Conservation (phyloP, 30 jellyfish, hydroid and myxozoan species). For the Aurelia sp. region DNA sequence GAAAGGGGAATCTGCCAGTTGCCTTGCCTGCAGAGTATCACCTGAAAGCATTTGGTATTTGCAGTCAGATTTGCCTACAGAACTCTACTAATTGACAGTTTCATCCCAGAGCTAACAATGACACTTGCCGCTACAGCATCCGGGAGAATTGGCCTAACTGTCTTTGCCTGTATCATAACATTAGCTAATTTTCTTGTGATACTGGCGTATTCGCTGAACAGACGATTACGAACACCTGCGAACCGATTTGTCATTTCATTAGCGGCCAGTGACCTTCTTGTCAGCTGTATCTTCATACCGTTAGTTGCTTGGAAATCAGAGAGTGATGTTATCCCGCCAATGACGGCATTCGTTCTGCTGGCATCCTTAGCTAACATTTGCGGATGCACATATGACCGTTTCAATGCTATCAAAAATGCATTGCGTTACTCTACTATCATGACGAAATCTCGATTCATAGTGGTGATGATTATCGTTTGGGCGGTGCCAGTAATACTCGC, state of each 20-base stretch:
- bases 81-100: too few relatives aligned
- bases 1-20: too few relatives aligned
- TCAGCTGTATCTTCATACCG: slow-evolving; percentile 45
- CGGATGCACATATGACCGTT: slow-evolving; percentile 78
- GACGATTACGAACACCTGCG: slow-evolving; percentile 38
- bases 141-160: slow-evolving; percentile 45
- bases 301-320: slow-evolving; percentile 25
- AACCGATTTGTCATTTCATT: slow-evolving; percentile 57
- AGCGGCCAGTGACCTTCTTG: slow-evolving; percentile 49
- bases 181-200: slow-evolving; percentile 37
- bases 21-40: too few relatives aligned
- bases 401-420: slow-evolving; percentile 71
- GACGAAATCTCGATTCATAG: slow-evolving; percentile 49
- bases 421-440: slow-evolving; percentile 66
- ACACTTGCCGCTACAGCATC: slow-evolving; percentile 6
- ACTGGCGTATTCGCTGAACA: slow-evolving; percentile 25
- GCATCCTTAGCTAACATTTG: slow-evolving; percentile 75
- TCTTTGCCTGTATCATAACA: slow-evolving; percentile 14
- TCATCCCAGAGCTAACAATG: background rate
- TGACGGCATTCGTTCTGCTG: slow-evolving; percentile 40
- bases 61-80: too few relatives aligned
- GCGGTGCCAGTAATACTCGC: slow-evolving; percentile 50
- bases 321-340: slow-evolving; percentile 17
- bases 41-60: too few relatives aligned
- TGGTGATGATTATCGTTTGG: slow-evolving; percentile 56